Base-by-base conservation (phyloP, 2,888 invertebrate genomes). In the Perdita meconis region DNA sequence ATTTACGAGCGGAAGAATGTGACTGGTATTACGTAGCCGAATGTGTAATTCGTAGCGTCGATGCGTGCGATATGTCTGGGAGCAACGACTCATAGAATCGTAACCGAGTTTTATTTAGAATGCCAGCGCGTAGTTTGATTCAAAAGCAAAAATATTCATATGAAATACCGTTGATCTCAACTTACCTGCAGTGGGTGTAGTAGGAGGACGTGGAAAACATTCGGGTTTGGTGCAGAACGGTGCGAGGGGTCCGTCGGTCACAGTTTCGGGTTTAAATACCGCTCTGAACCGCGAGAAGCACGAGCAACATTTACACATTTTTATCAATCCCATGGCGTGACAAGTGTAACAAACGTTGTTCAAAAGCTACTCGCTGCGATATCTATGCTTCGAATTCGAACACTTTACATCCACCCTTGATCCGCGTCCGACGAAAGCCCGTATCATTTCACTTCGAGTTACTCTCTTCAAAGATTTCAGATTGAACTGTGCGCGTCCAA, bases 261-360 rank as follows among this genome's bases (percentile, higher is more conserved):
- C 73, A 6, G 71, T 76, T 8, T 87, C 85, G 1, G 88, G 89
- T 59, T 82, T 86, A 75, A 90, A 92, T 44, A 91, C 85, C 2
- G 89, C 86, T 55, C 89, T 83, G 57, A 90, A 87, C 76, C 88
- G 51, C 42, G 51, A 64, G 22, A 86, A 87, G 12, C 73, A 84
- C 53, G 85, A 90, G 71, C 90, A 92, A 66, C 89, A 89, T 68
- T 90, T 92, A 12, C 91, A 90, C 90, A 92, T 92, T 71, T 81
- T 86, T 51, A 8, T 38, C 8, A 10, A 5, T 13, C 13, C 13
- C 1, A 5, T 34, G 10, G 1, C 10, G 2, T 2, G 10, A 30
- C 26, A 8, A 26, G 13, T 8, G 0, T 1, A 0, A 38, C 1
- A 10, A 22, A n/a, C 19, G 1, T 19, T 36, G 13, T 10, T 64